A percentile compares a stretch with the other conserved stretches of the same genome.
phyloP scores from a whole-genome alignment of 2,113 vertebrate species.

The Axis porcinus region DNA sequence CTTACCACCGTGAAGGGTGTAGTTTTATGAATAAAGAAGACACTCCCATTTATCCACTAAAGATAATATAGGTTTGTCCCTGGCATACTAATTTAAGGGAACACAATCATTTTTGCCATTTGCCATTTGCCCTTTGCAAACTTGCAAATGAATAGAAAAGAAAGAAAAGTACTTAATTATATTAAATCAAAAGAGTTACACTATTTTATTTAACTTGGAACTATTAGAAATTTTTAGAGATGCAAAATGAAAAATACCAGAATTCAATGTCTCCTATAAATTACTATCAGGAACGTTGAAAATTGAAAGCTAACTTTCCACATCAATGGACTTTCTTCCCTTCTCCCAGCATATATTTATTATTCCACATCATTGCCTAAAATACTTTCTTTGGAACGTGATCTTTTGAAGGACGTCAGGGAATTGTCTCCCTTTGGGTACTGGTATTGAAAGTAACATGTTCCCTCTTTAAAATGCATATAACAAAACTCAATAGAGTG shows the following conservation, averaged over 20 bases:
- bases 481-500: background rate
- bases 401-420: background rate
- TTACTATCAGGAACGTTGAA: background rate
- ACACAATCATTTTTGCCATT: background rate
- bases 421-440: background rate
- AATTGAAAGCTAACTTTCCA: slow-evolving; percentile 11
- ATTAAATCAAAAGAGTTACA: background rate
- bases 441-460: slow-evolving; percentile 11
- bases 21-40: background rate
- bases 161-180: background rate
- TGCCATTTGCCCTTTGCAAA: slow-evolving; percentile 24
- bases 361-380: background rate
- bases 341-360: background rate
- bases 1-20: background rate
- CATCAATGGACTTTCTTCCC: background rate
- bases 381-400: slow-evolving; percentile 27
- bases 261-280: background rate
- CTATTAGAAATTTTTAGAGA: slow-evolving; percentile 22
- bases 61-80: background rate
- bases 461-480: slow-evolving; percentile 7
- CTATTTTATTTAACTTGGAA: slow-evolving; percentile 37
- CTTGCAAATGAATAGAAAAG: background rate
- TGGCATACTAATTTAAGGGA: background rate
- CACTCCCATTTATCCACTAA: background rate
- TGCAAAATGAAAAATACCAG: slow-evolving; percentile 28